Conservation (phyloP, 1,140 invertebrate genomes). For the Ceratina japonica region DNA sequence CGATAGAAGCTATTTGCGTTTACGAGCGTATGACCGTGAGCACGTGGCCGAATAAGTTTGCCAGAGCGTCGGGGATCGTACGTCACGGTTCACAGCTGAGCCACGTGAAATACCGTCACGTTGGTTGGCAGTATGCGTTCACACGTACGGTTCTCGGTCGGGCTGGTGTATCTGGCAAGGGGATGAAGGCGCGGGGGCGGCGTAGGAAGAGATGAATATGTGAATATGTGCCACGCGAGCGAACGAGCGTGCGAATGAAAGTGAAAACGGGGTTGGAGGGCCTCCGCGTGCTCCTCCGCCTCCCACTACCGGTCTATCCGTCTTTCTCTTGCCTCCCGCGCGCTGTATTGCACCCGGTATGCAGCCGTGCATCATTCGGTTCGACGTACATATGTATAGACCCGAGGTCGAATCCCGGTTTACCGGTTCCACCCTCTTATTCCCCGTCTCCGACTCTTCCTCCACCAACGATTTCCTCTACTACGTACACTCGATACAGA, state of each 20-base stretch:
- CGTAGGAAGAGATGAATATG: constrained; percentile 67
- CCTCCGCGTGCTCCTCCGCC: constrained; percentile 43
- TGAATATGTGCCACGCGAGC: constrained; percentile 74
- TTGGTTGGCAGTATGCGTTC: constrained; percentile 1
- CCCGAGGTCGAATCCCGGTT: constrained; percentile 49
- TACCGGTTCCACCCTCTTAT: constrained; percentile 40
- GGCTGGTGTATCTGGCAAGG: constrained; percentile 24
- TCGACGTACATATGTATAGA: constrained; percentile 53
- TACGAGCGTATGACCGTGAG: neutral
- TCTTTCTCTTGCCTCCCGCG: constrained; percentile 22
- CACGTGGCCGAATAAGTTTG: constrained; percentile 65
- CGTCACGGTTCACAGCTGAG: constrained; percentile 69
- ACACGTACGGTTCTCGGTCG: constrained; percentile 2
- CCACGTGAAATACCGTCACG: constrained; percentile 42
- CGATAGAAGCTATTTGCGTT: too few relatives aligned
- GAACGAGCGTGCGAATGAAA: constrained; percentile 70
- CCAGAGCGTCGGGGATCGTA: constrained; percentile 51
- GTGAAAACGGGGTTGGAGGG: constrained; percentile 74
- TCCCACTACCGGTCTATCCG: constrained; percentile 4
- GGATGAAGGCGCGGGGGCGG: constrained; percentile 32
- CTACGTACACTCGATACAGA: constrained; percentile 12
- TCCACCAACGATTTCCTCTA: constrained; percentile 19
- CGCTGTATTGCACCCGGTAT: too few relatives aligned
- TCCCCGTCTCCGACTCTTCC: constrained; percentile 27
- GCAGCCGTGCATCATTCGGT: constrained; percentile 28